phyloP scores from a whole-genome alignment of 1,140 invertebrate genomes.

The Zaprionus davidi region DNA sequence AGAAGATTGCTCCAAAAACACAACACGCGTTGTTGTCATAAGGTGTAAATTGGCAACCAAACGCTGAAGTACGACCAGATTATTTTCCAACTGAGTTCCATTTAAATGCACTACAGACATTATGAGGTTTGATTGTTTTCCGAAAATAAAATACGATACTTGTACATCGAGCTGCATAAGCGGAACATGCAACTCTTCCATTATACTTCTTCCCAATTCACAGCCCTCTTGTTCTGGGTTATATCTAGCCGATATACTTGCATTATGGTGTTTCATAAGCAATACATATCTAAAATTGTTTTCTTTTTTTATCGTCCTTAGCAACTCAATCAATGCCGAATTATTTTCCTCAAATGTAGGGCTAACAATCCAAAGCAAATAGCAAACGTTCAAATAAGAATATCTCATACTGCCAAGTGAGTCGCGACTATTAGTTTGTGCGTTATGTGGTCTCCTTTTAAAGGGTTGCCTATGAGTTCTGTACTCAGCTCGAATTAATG shows the following conservation, averaged over 20 bases:
- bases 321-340: conserved; percentile 41
- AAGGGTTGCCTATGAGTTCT: conserved; percentile 69
- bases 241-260: background rate
- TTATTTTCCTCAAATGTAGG: conserved; percentile 2
- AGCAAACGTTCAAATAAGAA: conserved; percentile 30
- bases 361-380: conserved; percentile 34
- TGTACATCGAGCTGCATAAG: conserved; percentile 58
- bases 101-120: conserved; percentile 45
- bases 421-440: conserved; percentile 51
- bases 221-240: conserved; percentile 12
- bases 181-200: conserved; percentile 45
- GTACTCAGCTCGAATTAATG: conserved; percentile 46
- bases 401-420: conserved; percentile 45
- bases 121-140: conserved; percentile 32
- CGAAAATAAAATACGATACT: conserved; percentile 50
- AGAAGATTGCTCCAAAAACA: conserved; percentile 53
- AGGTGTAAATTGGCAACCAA: conserved; percentile 58
- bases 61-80: conserved; percentile 43
- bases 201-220: conserved; percentile 30
- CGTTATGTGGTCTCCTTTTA: conserved; percentile 58
- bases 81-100: conserved; percentile 20
- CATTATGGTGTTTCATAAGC: conserved; percentile 54
- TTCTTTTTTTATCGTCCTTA: conserved; percentile 51
- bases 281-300: conserved; percentile 53
- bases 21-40: conserved; percentile 60